Percentiles rank a stretch among this genome's conserved stretches.
These are phyloP conservation scores for Gymnosoma rotundatum DNA, from an alignment of 2,888 invertebrate genomes.

Conservation along the genomic window DNA sequence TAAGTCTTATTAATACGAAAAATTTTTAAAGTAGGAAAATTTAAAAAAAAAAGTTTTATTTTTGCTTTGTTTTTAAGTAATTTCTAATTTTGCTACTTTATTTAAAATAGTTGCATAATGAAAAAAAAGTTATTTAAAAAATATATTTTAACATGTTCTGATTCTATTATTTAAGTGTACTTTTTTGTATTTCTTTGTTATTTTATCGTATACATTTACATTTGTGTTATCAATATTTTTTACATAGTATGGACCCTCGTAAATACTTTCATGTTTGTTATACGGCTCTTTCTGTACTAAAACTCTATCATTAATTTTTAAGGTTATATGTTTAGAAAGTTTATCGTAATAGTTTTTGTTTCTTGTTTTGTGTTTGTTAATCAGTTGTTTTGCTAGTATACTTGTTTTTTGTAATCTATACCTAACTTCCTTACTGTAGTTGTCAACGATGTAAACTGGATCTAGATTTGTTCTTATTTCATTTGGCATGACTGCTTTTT, in stretches of 20 bases:
- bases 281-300: slow-evolving; percentile 11
- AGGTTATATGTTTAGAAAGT: neutral
- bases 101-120: too few relatives aligned
- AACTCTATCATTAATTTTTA: neutral
- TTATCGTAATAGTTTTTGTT: neutral
- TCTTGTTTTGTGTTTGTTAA: slow-evolving; percentile 1
- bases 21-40: neutral
- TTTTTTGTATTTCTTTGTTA: neutral
- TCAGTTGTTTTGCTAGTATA: neutral
- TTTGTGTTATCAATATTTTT: too few relatives aligned
- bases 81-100: too few relatives aligned
- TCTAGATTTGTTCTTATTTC: slow-evolving; percentile 3
- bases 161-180: slow-evolving; percentile 12
- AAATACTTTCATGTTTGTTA: slow-evolving; percentile 36
- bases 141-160: slow-evolving; percentile 9
- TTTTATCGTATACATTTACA: too few relatives aligned
- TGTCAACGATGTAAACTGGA: slow-evolving; percentile 7
- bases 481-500: neutral
- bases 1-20: too few relatives aligned
- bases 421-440: slow-evolving; percentile 16
- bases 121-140: neutral
- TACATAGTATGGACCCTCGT: slow-evolving; percentile 6
- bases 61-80: too few relatives aligned
- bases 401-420: slow-evolving; percentile 6
- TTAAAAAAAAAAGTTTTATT: too few relatives aligned